phyloP scores from a whole-genome alignment of 2,113 vertebrate species.

The Naja naja region DNA sequence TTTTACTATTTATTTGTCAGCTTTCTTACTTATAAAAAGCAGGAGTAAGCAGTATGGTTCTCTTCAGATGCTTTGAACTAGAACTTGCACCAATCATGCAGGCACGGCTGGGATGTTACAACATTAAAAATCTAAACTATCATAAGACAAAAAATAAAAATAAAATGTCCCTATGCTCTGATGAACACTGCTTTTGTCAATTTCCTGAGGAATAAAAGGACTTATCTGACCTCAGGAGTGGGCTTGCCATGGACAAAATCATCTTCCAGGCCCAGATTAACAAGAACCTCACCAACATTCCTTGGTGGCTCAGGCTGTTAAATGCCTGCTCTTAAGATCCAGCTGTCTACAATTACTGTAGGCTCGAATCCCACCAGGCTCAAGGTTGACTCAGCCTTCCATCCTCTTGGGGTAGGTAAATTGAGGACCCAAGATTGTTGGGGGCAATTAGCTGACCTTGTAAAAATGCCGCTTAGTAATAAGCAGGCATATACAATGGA shows the following conservation, averaged over 20 bases:
- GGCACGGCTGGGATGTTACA: neutral
- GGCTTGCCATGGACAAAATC: neutral
- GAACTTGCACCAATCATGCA: neutral
- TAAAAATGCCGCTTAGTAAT: too few relatives aligned
- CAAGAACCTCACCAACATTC: neutral
- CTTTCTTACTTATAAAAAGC: neutral
- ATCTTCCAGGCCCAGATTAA: neutral
- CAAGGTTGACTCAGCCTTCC: too few relatives aligned
- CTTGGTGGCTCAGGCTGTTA: too few relatives aligned
- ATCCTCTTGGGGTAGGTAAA: too few relatives aligned
- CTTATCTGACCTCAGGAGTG: neutral
- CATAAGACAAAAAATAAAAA: neutral
- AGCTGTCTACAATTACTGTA: too few relatives aligned
- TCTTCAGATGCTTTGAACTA: neutral
- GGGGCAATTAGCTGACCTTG: too few relatives aligned
- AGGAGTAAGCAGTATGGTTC: neutral
- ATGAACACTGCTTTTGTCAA: neutral
- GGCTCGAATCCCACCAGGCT: too few relatives aligned
- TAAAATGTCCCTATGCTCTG: neutral
- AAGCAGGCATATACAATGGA: too few relatives aligned
- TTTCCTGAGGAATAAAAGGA: neutral
- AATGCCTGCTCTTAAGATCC: too few relatives aligned
- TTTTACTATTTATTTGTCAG: neutral
- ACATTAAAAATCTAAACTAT: neutral
- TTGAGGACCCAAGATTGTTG: too few relatives aligned